Percentiles rank a stretch among this genome's conserved stretches.
These are phyloP conservation scores for Hexactinellida sp. DNA, from an alignment of 37 sponge, comb jelly and placozoan genomes.

Conservation along the genomic window DNA sequence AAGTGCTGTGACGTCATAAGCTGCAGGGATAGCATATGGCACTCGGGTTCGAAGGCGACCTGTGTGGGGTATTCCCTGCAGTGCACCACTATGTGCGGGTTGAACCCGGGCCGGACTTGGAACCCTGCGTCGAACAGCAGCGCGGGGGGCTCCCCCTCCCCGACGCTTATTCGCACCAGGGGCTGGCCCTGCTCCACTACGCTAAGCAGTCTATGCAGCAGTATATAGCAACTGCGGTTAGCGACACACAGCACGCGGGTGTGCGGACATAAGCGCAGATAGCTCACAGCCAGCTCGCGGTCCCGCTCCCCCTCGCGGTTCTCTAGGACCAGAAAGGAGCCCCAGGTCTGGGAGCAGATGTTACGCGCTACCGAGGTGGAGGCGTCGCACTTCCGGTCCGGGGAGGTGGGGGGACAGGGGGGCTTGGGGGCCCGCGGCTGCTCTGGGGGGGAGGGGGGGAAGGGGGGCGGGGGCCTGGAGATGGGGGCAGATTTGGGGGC, in stretches of 20 bases:
- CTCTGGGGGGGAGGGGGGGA: background rate
- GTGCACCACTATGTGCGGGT: background rate
- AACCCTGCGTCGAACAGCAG: background rate
- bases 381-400: background rate
- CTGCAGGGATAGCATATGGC: background rate
- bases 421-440: background rate
- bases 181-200: background rate
- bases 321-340: background rate
- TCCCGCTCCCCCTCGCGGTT: background rate
- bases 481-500: background rate
- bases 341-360: background rate
- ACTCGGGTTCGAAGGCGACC: background rate
- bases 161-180: background rate
- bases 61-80: background rate
- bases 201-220: background rate
- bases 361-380: background rate
- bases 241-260: background rate
- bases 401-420: background rate
- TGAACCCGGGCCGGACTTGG: background rate
- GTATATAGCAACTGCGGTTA: background rate
- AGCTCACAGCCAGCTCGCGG: background rate
- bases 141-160: background rate
- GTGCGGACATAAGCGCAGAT: background rate
- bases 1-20: background rate
- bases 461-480: background rate